Percentiles rank a stretch among this genome's conserved stretches.
phyloP scores from a whole-genome alignment of 2,888 invertebrate genomes.

The Campopleginae sp. region DNA sequence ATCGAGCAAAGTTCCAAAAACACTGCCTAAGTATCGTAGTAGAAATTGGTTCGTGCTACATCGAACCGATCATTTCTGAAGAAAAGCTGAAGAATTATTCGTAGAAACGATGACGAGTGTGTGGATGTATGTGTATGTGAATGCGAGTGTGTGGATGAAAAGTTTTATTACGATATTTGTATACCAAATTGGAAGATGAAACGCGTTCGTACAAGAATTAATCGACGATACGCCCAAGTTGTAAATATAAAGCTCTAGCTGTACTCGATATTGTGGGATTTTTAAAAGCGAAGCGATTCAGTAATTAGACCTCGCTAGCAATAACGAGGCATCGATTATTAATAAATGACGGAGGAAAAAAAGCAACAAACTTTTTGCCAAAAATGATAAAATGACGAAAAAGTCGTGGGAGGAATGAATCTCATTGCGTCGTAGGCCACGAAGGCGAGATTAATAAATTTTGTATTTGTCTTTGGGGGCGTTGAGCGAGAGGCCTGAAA shows the following conservation, averaged over 20 bases:
- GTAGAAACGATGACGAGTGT: neutral
- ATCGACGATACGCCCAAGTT: constrained; percentile 63
- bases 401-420: constrained; percentile 36
- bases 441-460: constrained; percentile 44
- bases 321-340: constrained; percentile 1
- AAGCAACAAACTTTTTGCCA: constrained; percentile 57
- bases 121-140: neutral
- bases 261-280: constrained; percentile 17
- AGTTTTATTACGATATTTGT: constrained; percentile 81
- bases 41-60: constrained; percentile 66
- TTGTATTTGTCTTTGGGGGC: constrained; percentile 54
- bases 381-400: constrained; percentile 54
- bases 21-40: constrained; percentile 66
- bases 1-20: constrained; percentile 63
- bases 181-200: constrained; percentile 73
- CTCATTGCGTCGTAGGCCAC: constrained; percentile 6
- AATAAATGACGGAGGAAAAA: constrained; percentile 26
- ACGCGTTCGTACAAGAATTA: constrained; percentile 59
- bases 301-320: constrained; percentile 14
- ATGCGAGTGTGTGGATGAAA: constrained; percentile 67
- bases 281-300: constrained; percentile 26
- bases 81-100: constrained; percentile 60
- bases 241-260: constrained; percentile 67
- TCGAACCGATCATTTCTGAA: constrained; percentile 76
- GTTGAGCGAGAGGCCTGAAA: constrained; percentile 1